Conservation (phyloP, 1,140 invertebrate genomes). For the Charaxes varanes region DNA sequence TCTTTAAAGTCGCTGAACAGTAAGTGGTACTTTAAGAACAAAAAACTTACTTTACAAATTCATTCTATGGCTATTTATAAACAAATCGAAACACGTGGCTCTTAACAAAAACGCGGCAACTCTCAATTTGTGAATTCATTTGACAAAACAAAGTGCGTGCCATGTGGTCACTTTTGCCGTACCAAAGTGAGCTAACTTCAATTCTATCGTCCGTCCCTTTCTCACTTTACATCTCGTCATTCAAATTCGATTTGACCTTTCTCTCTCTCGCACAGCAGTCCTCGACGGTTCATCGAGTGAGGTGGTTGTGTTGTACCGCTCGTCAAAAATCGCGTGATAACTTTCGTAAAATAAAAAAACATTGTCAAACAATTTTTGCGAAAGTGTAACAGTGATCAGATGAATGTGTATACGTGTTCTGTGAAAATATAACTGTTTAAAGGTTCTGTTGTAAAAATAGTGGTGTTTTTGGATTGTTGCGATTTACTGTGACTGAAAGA, state of each 20-base stretch:
- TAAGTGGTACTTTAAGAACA: slow-evolving; percentile 17
- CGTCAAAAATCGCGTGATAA: slow-evolving; percentile 33
- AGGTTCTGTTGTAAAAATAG: slow-evolving; percentile 28
- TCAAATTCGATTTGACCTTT: slow-evolving; percentile 34
- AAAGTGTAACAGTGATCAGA: slow-evolving; percentile 38
- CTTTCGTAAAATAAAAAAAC: slow-evolving; percentile 56
- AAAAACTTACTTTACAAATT: slow-evolving; percentile 24
- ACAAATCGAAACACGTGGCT: slow-evolving; percentile 43
- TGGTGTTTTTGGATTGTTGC: slow-evolving; percentile 53
- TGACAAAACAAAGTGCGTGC: slow-evolving; percentile 50
- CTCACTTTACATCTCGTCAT: slow-evolving; percentile 23
- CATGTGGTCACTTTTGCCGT: slow-evolving; percentile 61
- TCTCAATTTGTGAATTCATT: slow-evolving; percentile 51
- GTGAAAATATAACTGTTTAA: slow-evolving; percentile 32
- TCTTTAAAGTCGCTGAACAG: slow-evolving; percentile 4
- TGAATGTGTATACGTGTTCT: slow-evolving; percentile 35
- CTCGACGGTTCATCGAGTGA: slow-evolving; percentile 15
- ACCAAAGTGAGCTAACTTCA: slow-evolving; percentile 44
- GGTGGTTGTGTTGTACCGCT: slow-evolving; percentile 25
- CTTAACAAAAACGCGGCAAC: slow-evolving; percentile 55
- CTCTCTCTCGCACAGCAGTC: slow-evolving; percentile 46
- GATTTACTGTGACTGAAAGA: slow-evolving; percentile 28
- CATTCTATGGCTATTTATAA: slow-evolving; percentile 19
- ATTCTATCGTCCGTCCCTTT: slow-evolving; percentile 32
- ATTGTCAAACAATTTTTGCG: slow-evolving; percentile 37